These are phyloP conservation scores for Sceloporus tristichus DNA, from an alignment of 2,113 vertebrate genomes.

Conservation along the genomic window DNA sequence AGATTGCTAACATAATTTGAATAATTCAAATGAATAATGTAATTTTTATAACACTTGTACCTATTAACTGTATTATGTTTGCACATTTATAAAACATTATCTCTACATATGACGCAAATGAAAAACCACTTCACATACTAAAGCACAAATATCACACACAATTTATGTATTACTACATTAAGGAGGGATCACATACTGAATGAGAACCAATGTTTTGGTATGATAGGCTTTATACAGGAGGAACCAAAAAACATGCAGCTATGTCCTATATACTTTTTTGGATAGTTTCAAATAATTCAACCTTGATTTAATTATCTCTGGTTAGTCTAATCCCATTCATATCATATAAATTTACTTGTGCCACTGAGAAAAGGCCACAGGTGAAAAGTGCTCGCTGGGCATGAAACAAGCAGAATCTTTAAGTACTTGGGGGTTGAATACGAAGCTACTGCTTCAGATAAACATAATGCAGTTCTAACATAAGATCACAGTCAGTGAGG, in stretches of 20 bases:
- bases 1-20: neutral
- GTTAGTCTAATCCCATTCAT: neutral
- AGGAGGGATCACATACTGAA: neutral
- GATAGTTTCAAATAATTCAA: neutral
- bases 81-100: neutral
- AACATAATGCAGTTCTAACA: conserved; percentile 9
- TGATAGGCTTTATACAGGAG: neutral
- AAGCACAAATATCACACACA: neutral
- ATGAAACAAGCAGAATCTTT: neutral
- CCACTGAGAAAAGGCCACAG: neutral
- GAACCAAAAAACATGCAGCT: neutral
- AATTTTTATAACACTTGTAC: neutral
- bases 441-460: conserved; percentile 32
- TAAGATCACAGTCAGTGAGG: neutral
- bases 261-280: neutral
- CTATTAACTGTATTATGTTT: neutral
- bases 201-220: neutral
- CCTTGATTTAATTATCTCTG: neutral
- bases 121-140: neutral
- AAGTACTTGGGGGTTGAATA: neutral
- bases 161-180: neutral
- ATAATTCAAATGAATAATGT: neutral
- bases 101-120: neutral
- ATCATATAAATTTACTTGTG: neutral
- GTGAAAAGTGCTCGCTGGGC: neutral